phyloP scores from a whole-genome alignment of 2,888 invertebrate genomes.

The Acleris laterana region DNA sequence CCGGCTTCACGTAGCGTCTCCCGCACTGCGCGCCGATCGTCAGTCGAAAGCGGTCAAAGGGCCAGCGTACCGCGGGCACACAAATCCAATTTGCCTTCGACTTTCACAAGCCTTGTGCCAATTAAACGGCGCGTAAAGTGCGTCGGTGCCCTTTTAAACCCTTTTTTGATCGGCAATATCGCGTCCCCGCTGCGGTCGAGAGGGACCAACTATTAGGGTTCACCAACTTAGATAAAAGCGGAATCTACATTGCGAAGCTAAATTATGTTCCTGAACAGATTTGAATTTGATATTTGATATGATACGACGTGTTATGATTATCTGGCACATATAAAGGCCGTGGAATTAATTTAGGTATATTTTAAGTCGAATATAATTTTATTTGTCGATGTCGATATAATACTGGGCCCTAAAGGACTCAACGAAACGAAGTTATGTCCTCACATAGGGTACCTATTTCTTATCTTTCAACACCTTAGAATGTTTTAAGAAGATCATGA shows the following conservation, averaged over 20 bases:
- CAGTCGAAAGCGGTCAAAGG: slow-evolving; percentile 71
- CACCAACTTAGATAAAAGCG: slow-evolving; percentile 55
- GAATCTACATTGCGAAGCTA: slow-evolving; percentile 29
- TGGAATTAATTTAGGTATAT: neutral
- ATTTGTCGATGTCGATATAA: too few species aligned
- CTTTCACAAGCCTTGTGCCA: slow-evolving; percentile 74
- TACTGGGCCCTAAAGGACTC: too few species aligned
- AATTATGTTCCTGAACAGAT: slow-evolving; percentile 34
- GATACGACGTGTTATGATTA: slow-evolving; percentile 34
- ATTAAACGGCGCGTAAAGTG: slow-evolving; percentile 80
- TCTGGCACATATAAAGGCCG: slow-evolving; percentile 17
- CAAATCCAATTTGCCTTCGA: slow-evolving; percentile 80
- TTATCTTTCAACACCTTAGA: too few species aligned
- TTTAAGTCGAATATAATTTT: too few species aligned
- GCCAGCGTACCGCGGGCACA: slow-evolving; percentile 56
- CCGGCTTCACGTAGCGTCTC: neutral
- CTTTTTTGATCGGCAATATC: slow-evolving; percentile 61
- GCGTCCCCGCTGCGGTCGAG: slow-evolving; percentile 46
- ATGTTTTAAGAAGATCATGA: too few species aligned
- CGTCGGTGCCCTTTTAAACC: slow-evolving; percentile 59
- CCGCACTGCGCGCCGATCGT: slow-evolving; percentile 42
- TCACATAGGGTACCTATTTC: too few species aligned
- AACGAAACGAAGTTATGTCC: too few species aligned
- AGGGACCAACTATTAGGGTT: slow-evolving; percentile 39
- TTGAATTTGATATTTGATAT: slow-evolving; percentile 37